phyloP scores from a whole-genome alignment of 2,888 invertebrate genomes.

The Cacoxenus indagator region DNA sequence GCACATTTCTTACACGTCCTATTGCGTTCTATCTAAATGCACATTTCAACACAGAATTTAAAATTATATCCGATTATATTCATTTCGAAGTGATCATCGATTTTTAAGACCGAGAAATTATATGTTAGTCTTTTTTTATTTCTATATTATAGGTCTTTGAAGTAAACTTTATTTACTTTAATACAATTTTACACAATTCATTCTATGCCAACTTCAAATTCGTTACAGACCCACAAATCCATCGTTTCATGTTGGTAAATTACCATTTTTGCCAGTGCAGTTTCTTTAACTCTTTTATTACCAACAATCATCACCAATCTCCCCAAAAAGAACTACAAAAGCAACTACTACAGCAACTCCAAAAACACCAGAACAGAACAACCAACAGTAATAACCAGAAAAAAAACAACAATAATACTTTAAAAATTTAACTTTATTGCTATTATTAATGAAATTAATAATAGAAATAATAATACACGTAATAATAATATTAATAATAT shows the following conservation, averaged over 20 bases:
- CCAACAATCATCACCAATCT: conserved; percentile 24
- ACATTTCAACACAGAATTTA: too few species aligned
- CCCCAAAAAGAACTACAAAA: conserved; percentile 29
- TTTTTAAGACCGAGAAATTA: too few species aligned
- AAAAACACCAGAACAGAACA: conserved; percentile 25
- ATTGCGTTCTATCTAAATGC: too few species aligned
- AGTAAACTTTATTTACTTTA: too few species aligned
- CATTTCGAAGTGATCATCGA: too few species aligned
- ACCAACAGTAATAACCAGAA: conserved; percentile 28
- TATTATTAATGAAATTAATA: conserved; percentile 48
- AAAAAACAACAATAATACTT: conserved; percentile 26
- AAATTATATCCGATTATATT: too few species aligned
- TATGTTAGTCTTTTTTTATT: too few species aligned
- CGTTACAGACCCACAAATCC: conserved; percentile 68
- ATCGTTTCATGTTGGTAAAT: conserved; percentile 68
- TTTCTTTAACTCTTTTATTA: conserved; percentile 57
- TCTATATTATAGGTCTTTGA: too few species aligned
- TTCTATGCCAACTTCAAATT: conserved; percentile 38
- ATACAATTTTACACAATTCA: conserved; percentile 13
- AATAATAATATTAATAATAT: too few species aligned
- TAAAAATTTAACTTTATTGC: conserved; percentile 45
- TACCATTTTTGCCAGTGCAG: conserved; percentile 69
- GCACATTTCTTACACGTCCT: too few species aligned
- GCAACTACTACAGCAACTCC: conserved; percentile 38
- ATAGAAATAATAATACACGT: too few species aligned